phyloP scores from a whole-genome alignment of 2,888 invertebrate genomes.

The Drosophila bunnanda region DNA sequence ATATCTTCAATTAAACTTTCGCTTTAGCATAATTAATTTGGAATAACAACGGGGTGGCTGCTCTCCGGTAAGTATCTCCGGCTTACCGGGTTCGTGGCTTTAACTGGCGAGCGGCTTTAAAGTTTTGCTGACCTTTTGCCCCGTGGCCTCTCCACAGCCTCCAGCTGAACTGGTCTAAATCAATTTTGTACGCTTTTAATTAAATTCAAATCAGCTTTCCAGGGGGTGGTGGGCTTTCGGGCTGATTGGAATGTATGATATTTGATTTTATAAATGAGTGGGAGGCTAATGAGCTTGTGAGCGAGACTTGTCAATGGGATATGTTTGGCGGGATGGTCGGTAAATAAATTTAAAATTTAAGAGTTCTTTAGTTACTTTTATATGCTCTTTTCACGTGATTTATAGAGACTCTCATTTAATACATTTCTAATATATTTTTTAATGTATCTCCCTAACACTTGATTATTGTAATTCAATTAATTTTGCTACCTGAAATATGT shows the following conservation, averaged over 20 bases:
- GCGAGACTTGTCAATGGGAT: not conserved
- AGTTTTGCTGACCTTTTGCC: conserved; percentile 35
- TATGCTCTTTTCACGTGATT: not conserved
- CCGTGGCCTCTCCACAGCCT: conserved; percentile 50
- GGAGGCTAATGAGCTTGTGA: conserved; percentile 23
- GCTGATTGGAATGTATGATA: conserved; percentile 28
- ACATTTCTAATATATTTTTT: too few relatives aligned
- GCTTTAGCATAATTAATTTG: conserved; percentile 72
- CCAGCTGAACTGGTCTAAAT: conserved; percentile 54
- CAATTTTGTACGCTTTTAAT: conserved; percentile 76
- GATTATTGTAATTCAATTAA: conserved; percentile 2
- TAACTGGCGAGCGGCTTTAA: conserved; percentile 50
- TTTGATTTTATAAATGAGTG: conserved; percentile 27
- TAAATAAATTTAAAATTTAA: conserved; percentile 4
- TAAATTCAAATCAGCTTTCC: conserved; percentile 73
- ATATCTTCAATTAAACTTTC: conserved; percentile 76
- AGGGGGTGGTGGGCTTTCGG: conserved; percentile 1
- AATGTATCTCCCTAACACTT: too few relatives aligned
- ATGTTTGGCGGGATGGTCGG: not conserved
- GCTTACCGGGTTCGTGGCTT: conserved; percentile 9
- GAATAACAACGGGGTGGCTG: conserved; percentile 18
- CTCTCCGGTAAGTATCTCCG: conserved; percentile 2
- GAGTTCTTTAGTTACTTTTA: not conserved
- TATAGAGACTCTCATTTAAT: too few relatives aligned
- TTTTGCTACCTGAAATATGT: not conserved